Base-by-base conservation (phyloP, 2,888 invertebrate genomes). In the Drosophila emarginata region DNA sequence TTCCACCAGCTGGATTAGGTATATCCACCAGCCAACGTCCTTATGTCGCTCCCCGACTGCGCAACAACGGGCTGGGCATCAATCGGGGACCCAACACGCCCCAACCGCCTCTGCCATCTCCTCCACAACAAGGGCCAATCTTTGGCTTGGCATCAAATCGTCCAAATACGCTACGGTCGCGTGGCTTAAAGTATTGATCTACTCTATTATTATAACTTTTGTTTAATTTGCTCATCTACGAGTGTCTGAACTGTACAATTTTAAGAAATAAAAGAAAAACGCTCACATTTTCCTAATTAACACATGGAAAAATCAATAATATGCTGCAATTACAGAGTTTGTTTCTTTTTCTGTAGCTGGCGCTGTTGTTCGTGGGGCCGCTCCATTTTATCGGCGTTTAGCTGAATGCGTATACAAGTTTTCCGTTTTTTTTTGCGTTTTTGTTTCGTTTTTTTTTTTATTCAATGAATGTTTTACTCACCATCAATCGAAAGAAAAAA, bases 11-110 rank as follows among this genome's bases (percentile, higher is more conserved):
- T 36, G 64, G 61, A 28, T 61, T 23, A 18, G 72, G 75, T 14
- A 40, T 79, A 11, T 79, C 82, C 57, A 88, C 91, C 63, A 91
- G 91, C 75, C 91, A 91, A 67, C 89, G 91, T n/a, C 90, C 91
- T 18, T 91, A 91, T 66, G 80, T 91, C 62, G 89, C 91, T 37
- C 91, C 91, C 32, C 91, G 83, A 70, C 52, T 91, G 53, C 88
- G 91, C 14, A 90, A 89, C 70, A 90, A 89, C 68, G 84, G 80
- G 36, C 66, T 81, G 26, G 81, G 79, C 64, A 77, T 78, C 21
- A 89, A 75, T 57, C 80, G 79, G 52, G 83, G 83, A 11, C 79
- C 83, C 15, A 32, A 59, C 23, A 36, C 28, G 4, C 12, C 45
- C 45, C 45, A 45, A 18, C 64, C 61, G 51, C 64, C 36, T 12